Conservation (phyloP, 1,140 invertebrate species). For the Hyphantria cunea region DNA sequence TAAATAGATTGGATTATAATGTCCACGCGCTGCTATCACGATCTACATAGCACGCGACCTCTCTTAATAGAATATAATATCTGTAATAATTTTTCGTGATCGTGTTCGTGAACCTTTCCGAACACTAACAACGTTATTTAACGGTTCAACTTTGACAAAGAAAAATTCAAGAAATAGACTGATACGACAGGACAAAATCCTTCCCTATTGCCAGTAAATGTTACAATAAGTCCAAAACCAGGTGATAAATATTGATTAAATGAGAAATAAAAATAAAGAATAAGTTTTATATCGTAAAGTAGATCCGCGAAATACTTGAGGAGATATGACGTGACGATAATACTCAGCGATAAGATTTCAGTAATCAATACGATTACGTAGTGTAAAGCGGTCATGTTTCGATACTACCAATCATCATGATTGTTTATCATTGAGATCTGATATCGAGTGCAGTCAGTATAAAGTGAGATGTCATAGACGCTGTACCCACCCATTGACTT, state of each 20-base stretch:
- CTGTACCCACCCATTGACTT: constrained; percentile 35
- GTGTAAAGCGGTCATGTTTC: not conserved
- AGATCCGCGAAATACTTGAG: no score
- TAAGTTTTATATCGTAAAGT: no score
- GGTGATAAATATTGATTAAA: no score
- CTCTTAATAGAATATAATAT: constrained; percentile 42
- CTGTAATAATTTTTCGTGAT: constrained; percentile 47
- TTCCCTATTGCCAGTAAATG: no score
- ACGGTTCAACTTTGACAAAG: constrained; percentile 72
- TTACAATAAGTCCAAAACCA: no score
- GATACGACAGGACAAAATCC: no score
- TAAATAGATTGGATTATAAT: no score
- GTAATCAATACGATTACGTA: not conserved
- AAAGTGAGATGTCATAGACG: constrained; percentile 28
- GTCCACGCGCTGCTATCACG: no score
- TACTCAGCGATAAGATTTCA: not conserved
- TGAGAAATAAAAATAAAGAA: no score
- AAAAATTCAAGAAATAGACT: constrained; percentile 20
- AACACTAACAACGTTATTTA: constrained; percentile 46
- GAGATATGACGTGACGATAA: no score
- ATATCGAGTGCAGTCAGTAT: constrained; percentile 25
- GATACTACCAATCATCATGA: constrained; percentile 1
- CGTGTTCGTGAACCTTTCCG: constrained; percentile 49
- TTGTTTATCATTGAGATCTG: constrained; percentile 8
- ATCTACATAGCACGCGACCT: no score